A percentile compares a stretch with the other conserved stretches of the same genome.
phyloP scores from a whole-genome alignment of 2,113 vertebrate genomes.

The Perca flavescens region DNA sequence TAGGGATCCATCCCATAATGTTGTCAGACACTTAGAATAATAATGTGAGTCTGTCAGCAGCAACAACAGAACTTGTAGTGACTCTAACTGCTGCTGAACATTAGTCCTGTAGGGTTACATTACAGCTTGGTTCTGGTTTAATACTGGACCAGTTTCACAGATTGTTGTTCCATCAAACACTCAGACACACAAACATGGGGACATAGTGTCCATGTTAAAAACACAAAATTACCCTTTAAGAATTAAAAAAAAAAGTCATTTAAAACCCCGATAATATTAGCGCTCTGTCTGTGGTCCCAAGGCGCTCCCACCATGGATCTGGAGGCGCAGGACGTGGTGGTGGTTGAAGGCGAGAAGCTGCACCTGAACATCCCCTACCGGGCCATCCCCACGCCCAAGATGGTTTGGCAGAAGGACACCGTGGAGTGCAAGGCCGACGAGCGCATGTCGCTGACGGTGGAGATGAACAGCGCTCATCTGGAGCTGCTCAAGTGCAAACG shows the following conservation, averaged over 20 bases:
- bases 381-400: constrained; percentile 92
- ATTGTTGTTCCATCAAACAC: too few relatives aligned
- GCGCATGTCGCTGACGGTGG: constrained; percentile 89
- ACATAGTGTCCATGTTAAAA: too few relatives aligned
- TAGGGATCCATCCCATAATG: too few relatives aligned
- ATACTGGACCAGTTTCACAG: too few relatives aligned
- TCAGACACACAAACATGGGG: too few relatives aligned
- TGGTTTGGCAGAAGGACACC: constrained; percentile 93
- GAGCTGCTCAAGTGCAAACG: constrained; percentile 90
- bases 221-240: background rate
- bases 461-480: constrained; percentile 88
- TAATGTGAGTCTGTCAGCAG: too few relatives aligned
- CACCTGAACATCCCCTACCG: constrained; percentile 91
- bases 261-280: background rate
- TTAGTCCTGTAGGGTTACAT: too few relatives aligned
- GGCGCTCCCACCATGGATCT: constrained; percentile 93
- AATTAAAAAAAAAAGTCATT: background rate
- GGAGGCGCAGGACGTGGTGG: constrained; percentile 89
- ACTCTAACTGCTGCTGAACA: too few relatives aligned
- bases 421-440: constrained; percentile 90
- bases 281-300: constrained; percentile 57
- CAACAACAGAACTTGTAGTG: too few relatives aligned
- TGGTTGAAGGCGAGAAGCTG: constrained; percentile 95
- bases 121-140: too few relatives aligned
- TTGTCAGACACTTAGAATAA: too few relatives aligned